Evolutionary conservation across 2,888 invertebrate genomes (phyloP).

Genomic region (Limenitis camilla): DNA sequence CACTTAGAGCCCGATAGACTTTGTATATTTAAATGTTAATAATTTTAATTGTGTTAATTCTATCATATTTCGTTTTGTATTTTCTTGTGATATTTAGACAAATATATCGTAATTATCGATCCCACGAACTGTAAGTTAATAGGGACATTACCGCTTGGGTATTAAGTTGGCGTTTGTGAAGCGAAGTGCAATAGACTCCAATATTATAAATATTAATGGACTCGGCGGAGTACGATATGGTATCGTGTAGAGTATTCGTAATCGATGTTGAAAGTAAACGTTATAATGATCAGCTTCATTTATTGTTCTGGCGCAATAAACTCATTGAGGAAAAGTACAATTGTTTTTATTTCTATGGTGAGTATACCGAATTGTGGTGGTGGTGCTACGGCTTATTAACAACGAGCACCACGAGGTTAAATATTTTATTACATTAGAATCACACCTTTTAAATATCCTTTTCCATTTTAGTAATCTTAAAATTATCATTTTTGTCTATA

Average conservation of each 20-base stretch:
- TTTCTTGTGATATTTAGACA: conserved; percentile 75
- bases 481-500: too few species aligned
- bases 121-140: conserved; percentile 72
- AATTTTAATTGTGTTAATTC: conserved; percentile 71
- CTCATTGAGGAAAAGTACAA: conserved; percentile 62
- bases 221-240: conserved; percentile 51
- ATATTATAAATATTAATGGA: conserved; percentile 67
- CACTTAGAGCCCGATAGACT: conserved; percentile 47
- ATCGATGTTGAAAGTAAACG: conserved; percentile 75
- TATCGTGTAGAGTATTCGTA: conserved; percentile 70
- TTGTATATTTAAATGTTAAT: conserved; percentile 71
- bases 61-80: conserved; percentile 74
- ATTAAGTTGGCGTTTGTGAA: conserved; percentile 55
- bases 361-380: conserved; percentile 42
- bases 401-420: conserved; percentile 31
- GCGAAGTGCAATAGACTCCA: conserved; percentile 69
- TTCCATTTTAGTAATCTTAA: too few species aligned
- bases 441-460: too few species aligned
- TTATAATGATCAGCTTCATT: conserved; percentile 73
- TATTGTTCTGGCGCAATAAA: conserved; percentile 74
- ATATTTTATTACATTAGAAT: conserved; percentile 29
- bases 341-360: conserved; percentile 61
- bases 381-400: conserved; percentile 43
- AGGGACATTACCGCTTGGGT: conserved; percentile 63
- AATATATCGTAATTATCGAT: conserved; percentile 68